phyloP scores from a whole-genome alignment of 2,113 vertebrate species.

The Aramus guarauna region DNA sequence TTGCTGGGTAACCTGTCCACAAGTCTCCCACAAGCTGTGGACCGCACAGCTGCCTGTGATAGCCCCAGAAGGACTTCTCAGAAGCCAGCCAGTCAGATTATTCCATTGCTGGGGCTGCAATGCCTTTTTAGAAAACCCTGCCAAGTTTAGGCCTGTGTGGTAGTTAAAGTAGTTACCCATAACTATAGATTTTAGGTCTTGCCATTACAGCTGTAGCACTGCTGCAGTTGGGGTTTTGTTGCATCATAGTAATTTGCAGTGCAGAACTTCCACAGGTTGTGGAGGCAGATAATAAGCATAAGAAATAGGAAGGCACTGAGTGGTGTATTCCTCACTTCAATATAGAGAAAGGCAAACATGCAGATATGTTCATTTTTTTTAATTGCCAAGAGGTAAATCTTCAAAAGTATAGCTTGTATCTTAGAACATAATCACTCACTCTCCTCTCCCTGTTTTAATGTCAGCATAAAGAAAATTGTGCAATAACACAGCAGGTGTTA shows the following conservation, averaged over 20 bases:
- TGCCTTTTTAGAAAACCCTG: background rate
- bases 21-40: background rate
- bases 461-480: conserved; percentile 36
- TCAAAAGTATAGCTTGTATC: background rate
- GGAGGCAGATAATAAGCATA: background rate
- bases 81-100: background rate
- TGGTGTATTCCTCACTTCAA: background rate
- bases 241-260: background rate
- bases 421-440: conserved; percentile 14
- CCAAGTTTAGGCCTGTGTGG: background rate
- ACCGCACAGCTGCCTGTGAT: background rate
- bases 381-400: conserved; percentile 7
- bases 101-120: background rate
- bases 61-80: background rate
- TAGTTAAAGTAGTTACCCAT: background rate
- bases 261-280: background rate
- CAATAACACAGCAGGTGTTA: conserved; percentile 51
- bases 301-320: background rate
- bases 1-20: background rate
- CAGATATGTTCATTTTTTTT: background rate
- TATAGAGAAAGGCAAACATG: background rate
- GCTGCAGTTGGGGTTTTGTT: background rate
- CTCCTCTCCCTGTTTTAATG: conserved; percentile 8
- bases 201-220: background rate
- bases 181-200: background rate